These are phyloP conservation scores for Steromphala cineraria DNA, from an alignment of 2,888 invertebrate species.

Conservation along the genomic window DNA sequence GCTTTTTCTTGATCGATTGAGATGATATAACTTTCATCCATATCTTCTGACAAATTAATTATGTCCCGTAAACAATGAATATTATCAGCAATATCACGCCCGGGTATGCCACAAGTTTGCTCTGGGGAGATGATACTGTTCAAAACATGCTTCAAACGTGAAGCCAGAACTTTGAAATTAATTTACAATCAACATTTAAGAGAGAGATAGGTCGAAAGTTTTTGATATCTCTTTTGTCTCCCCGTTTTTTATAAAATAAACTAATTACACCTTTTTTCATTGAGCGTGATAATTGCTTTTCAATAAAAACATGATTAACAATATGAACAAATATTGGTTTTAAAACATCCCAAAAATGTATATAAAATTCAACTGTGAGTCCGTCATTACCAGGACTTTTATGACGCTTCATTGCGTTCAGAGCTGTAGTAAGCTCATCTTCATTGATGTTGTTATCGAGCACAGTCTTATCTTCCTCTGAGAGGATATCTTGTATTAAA, in stretches of 20 bases:
- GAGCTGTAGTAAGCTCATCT: neutral
- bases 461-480: neutral
- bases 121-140: neutral
- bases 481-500: neutral
- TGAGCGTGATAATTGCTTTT: neutral
- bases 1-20: neutral
- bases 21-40: neutral
- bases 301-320: neutral
- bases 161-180: neutral
- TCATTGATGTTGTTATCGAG: neutral
- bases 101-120: neutral
- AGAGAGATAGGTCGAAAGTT: neutral
- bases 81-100: neutral
- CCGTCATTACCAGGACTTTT: conserved; percentile 16
- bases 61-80: neutral
- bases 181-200: neutral
- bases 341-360: neutral
- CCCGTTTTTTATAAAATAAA: neutral
- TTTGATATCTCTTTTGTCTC: neutral
- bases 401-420: neutral
- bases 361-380: neutral
- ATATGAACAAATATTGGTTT: neutral
- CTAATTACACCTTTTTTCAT: neutral
- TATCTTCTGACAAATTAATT: conserved; percentile 1
- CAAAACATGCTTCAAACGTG: neutral